phyloP scores from a whole-genome alignment of 1,140 invertebrate genomes.

The Hycleus phaleratus region DNA sequence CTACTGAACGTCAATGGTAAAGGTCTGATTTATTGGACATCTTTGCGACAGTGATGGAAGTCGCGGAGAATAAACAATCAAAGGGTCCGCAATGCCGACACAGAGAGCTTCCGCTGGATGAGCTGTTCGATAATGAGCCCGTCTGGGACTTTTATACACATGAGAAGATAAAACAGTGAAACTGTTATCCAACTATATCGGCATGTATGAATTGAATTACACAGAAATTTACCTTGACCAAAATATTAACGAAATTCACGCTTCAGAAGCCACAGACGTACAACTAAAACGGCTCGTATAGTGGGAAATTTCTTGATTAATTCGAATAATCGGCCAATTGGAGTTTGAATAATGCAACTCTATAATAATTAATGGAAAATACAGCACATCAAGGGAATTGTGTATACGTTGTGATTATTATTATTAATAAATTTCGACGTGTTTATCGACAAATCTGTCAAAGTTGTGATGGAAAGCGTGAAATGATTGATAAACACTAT shows the following conservation, averaged over 20 bases:
- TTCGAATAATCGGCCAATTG: no score
- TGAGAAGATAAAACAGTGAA: constrained; percentile 11
- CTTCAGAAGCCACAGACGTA: no score
- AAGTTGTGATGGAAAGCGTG: constrained; percentile 6
- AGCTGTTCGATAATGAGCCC: constrained; percentile 26
- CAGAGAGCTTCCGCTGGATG: constrained; percentile 16
- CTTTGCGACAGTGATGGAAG: constrained; percentile 34
- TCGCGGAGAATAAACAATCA: constrained; percentile 36
- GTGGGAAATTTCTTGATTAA: no score
- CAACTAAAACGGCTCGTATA: no score
- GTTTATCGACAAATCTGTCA: constrained; percentile 14
- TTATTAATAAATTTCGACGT: no score
- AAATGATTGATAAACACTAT: constrained; percentile 12
- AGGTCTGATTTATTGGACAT: constrained; percentile 32
- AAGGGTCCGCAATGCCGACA: constrained; percentile 22
- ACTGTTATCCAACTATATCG: constrained; percentile 25
- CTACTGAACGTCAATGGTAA: constrained; percentile 23
- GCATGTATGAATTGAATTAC: constrained; percentile 10
- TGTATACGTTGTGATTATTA: no score
- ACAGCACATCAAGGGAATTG: no score
- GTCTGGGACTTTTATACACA: background rate
- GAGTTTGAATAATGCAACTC: no score
- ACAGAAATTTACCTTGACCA: no score
- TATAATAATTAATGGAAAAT: no score
- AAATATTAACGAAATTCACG: no score